Conservation (phyloP, 2,797 vertebrate genomes). For the Rachycentron canadum region DNA sequence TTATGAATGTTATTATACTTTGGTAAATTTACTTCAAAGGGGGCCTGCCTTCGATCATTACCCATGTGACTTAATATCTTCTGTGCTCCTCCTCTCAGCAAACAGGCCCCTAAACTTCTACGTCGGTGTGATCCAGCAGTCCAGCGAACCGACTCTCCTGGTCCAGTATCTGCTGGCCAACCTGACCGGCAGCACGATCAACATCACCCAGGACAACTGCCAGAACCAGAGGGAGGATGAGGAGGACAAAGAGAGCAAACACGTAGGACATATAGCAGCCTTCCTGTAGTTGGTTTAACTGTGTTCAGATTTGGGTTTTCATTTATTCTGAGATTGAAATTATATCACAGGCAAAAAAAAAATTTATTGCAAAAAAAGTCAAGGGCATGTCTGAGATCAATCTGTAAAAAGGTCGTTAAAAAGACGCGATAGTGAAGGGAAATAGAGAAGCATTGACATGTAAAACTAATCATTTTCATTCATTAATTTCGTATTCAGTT, state of each 20-base stretch:
- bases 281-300: not conserved
- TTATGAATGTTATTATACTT: not conserved
- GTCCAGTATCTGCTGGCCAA: constrained; percentile 91
- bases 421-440: not conserved
- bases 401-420: not conserved
- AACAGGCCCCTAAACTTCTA: constrained; percentile 89
- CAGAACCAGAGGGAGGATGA: constrained; percentile 83
- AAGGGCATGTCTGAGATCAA: not conserved
- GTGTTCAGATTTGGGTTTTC: not conserved
- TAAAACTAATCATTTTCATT: not conserved
- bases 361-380: too few relatives aligned
- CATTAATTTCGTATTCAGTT: not conserved
- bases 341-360: not conserved
- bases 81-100: constrained; percentile 69
- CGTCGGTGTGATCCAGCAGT: constrained; percentile 83
- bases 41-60: not conserved
- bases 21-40: not conserved
- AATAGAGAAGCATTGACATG: not conserved
- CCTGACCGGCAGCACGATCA: constrained; percentile 85
- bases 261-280: constrained; percentile 78
- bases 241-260: constrained; percentile 80
- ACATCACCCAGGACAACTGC: constrained; percentile 90
- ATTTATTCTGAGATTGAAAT: not conserved
- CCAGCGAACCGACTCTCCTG: constrained; percentile 72
- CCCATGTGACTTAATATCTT: not conserved